Evolutionary conservation across 2,888 invertebrate genomes (phyloP), one percentile per base, ranked within the genome.

Genomic region (Himalopsyche kuldschensis): DNA sequence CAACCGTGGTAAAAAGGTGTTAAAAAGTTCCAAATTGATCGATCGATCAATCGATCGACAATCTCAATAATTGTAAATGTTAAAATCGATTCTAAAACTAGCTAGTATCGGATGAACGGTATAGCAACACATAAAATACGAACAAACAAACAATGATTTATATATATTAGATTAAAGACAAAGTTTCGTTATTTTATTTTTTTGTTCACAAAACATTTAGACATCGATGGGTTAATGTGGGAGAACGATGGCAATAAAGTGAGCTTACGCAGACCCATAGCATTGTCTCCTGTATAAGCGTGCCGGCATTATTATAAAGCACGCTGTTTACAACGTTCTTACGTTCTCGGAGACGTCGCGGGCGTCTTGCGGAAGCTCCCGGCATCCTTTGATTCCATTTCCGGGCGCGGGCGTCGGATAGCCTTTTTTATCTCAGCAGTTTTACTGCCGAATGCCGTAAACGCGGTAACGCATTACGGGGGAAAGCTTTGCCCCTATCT

Each of bases 241-340:
- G 15, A 27, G 27, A 69, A 69, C 69, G 69, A 69, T 69, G 15
- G 20, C 69, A 69, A 69, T 69, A 69, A 69, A 69, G 69, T 69
- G 27, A 27, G 69, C 69, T 69, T 69, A 69, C 69, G 30, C 27
- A 69, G 69, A 27, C 69, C 69, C 69, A 27, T 15, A 15, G 76
- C 76, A 41, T 76, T 41, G 76, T 32, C 76, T 41, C 76, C 24
- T 32, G 76, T 41, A 20, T 41, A 41, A 35, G 35, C 76, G 76
- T 27, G 31, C 76, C 76, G 76, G 76, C 76, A 41, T 76, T 76
- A 76, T 76, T 76, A 76, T 76, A 76, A 76, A 76, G 76, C 76
- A 41, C 76, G 76, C 76, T 76, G 76, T 76, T 76, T 76, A 76
- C 76, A 41, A 76, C 35, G 76, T 41, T 35, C 76, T 76, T 76